Evolutionary conservation across 2,797 vertebrate genomes (phyloP), one percentile per base, ranked within the genome.

Genomic region (Hephaestus fuliginosus): DNA sequence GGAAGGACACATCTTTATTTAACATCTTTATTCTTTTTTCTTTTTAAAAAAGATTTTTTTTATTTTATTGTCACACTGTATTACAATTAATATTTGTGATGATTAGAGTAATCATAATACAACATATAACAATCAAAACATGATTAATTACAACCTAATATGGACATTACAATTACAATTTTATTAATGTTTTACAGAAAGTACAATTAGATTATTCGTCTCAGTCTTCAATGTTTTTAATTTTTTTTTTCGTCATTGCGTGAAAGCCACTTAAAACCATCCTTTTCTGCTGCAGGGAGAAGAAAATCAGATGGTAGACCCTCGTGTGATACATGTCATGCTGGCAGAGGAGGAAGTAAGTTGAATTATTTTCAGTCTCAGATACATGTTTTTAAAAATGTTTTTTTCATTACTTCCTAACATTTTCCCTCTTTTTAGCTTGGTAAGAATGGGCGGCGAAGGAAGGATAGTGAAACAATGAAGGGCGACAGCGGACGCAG

Each of bases 281-380:
- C 18, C 11, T 61, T n/a, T 28, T 65, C 17, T 61, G 2, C 69
- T 77, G 9, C 80, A 99, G 98, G 97, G 94, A 86, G 95, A 97
- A 77, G 97, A 98, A 89, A 97, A 96, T 76, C 97, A 97, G 92
- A 95, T 96, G 0, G 97, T 99, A 63, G 98, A 99, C 94, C 98
- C 98, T 76, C 96, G 97, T 52, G 96, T 99, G 83, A 96, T 99
- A 91, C 98, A 99, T 46, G 98, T 99, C 83, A 97, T 97, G 96
- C 90, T 97, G 84, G 94, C 96, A 86, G 96, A 97, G 74, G 97
- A 96, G 85, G 97, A 99, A 97, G 98, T 99, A 95, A 57, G 3
- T 12, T 52, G 0, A 74, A 17, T 33, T 61, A 6, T 43, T 74
- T 56, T 70, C 0, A 33, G 11, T 20, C 49, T 53, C 1, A 28